Evolutionary conservation across 2,113 vertebrate species (phyloP).

Genomic region (Sprattus sprattus): DNA sequence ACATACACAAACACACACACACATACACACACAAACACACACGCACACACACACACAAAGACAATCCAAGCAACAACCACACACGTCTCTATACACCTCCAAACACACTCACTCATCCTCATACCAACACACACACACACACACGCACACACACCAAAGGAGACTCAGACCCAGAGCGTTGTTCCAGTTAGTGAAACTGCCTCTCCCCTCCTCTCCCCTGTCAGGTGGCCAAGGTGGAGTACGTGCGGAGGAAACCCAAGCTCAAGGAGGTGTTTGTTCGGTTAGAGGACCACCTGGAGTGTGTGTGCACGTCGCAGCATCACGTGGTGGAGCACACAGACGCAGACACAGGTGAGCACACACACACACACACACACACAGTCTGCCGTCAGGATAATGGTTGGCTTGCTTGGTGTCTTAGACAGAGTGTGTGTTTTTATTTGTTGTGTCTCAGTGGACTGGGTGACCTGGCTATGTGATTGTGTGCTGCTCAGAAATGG

Average conservation of each 20-base stretch:
- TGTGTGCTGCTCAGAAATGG: slow-evolving; percentile 40
- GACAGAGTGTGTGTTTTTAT: neutral
- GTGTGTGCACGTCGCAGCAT: slow-evolving; percentile 82
- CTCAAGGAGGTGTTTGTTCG: slow-evolving; percentile 96
- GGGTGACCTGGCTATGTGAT: slow-evolving; percentile 22
- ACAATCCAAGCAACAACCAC: neutral
- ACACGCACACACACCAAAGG: neutral
- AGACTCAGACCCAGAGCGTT: neutral
- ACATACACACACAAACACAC: neutral
- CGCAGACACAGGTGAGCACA: slow-evolving; percentile 85
- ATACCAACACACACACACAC: slow-evolving; percentile 7
- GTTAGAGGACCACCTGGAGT: slow-evolving; percentile 97
- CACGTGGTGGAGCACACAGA: slow-evolving; percentile 85
- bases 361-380: slow-evolving; percentile 21
- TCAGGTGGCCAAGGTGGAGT: slow-evolving; percentile 98
- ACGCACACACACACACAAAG: neutral
- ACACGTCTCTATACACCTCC: neutral
- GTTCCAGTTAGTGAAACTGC: neutral
- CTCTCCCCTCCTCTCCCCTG: slow-evolving; percentile 9
- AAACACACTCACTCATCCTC: neutral
- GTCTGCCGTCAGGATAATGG: neutral
- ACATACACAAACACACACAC: neutral
- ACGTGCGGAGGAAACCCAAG: slow-evolving; percentile 90
- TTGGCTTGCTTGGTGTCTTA: slow-evolving; percentile 30
- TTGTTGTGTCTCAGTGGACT: neutral